These are phyloP conservation scores for Acyrthosiphon pisum DNA, from an alignment of 1,140 invertebrate genomes.

Conservation along the genomic window DNA sequence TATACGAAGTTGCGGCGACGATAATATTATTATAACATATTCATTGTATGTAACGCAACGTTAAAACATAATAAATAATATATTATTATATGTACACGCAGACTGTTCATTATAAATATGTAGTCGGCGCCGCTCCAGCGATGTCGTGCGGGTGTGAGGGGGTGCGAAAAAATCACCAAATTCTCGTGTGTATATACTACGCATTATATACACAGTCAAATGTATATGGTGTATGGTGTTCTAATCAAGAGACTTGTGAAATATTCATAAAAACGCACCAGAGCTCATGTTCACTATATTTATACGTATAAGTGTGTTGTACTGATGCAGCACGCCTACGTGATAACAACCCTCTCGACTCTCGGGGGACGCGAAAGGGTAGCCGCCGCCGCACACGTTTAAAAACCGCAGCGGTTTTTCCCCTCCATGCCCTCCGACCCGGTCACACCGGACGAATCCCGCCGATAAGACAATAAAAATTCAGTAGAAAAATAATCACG, in stretches of 20 bases:
- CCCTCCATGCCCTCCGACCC: background rate
- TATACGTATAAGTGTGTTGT: background rate
- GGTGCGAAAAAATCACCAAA: background rate
- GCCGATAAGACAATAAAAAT: constrained; percentile 21
- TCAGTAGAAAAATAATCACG: constrained; percentile 32
- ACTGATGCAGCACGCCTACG: background rate
- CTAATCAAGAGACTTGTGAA: constrained; percentile 47
- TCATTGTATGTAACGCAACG: background rate
- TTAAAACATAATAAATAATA: constrained; percentile 6
- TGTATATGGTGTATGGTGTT: background rate
- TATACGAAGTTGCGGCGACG: background rate
- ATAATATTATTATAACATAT: background rate
- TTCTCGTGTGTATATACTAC: background rate
- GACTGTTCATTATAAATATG: constrained; percentile 2
- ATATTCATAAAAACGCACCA: constrained; percentile 48
- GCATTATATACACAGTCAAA: background rate
- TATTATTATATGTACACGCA: background rate
- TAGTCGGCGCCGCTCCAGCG: too few relatives aligned
- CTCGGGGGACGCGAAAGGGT: constrained; percentile 26
- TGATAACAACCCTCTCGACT: constrained; percentile 30
- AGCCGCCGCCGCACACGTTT: background rate
- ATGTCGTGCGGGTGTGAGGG: background rate
- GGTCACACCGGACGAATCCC: background rate
- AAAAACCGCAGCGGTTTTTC: background rate
- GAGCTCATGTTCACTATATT: background rate